These are phyloP conservation scores for Clostera curtula DNA, from an alignment of 2,888 invertebrate species.

Conservation along the genomic window DNA sequence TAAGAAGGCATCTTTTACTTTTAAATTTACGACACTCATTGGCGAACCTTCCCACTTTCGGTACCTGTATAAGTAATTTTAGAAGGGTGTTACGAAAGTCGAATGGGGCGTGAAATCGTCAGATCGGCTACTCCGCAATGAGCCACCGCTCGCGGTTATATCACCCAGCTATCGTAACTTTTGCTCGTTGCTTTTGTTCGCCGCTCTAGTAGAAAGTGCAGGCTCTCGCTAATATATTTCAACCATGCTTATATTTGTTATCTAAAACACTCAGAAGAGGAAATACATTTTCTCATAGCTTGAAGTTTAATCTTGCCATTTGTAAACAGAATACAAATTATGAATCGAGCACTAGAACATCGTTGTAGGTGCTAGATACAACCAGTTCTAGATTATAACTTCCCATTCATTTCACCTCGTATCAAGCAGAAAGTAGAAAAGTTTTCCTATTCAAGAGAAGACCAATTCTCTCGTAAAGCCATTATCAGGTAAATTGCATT, in stretches of 20 bases:
- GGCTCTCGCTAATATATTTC: conserved; percentile 58
- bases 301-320: too few relatives aligned
- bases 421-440: too few relatives aligned
- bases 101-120: conserved; percentile 44
- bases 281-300: not conserved
- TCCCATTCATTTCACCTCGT: too few relatives aligned
- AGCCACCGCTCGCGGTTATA: conserved; percentile 42
- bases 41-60: conserved; percentile 6
- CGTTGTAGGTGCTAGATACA: too few relatives aligned
- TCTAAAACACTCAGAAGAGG: too few relatives aligned
- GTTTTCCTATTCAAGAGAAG: too few relatives aligned
- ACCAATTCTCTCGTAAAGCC: too few relatives aligned
- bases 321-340: too few relatives aligned
- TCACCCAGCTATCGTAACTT: conserved; percentile 64
- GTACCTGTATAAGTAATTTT: conserved; percentile 21
- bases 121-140: conserved; percentile 29
- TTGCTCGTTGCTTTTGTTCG: conserved; percentile 54
- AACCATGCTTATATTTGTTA: conserved; percentile 55
- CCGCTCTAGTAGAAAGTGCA: conserved; percentile 62
- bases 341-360: too few relatives aligned
- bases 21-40: not conserved
- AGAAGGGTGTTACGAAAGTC: conserved; percentile 43
- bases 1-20: too few relatives aligned
- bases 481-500: too few relatives aligned
- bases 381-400: too few relatives aligned